Conservation (phyloP, 2,888 invertebrate species). For the Drosophila eohydei region DNA sequence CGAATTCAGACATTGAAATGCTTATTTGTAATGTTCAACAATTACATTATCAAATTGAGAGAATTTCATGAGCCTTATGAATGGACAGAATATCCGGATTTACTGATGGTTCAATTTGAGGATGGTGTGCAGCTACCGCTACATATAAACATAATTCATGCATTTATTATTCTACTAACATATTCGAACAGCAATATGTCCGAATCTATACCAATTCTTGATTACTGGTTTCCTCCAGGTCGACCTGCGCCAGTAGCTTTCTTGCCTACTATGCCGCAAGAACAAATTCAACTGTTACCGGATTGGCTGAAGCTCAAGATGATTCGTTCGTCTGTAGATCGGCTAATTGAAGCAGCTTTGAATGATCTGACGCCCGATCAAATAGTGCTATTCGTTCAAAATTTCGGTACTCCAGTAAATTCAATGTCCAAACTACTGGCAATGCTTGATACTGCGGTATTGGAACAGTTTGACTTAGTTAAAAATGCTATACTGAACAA, state of each 20-base stretch:
- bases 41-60: conserved; percentile 89
- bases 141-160: conserved; percentile 88
- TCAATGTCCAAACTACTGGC: conserved; percentile 93
- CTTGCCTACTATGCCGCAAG: conserved; percentile 90
- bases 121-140: conserved; percentile 84
- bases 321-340: conserved; percentile 93
- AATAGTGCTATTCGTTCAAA: conserved; percentile 96
- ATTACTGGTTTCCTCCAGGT: conserved; percentile 93
- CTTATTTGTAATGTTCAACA: conserved; percentile 90
- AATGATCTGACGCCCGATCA: conserved; percentile 94
- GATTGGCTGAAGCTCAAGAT: conserved; percentile 97
- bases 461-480: conserved; percentile 89
- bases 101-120: conserved; percentile 84
- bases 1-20: conserved; percentile 89
- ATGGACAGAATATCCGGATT: conserved; percentile 84
- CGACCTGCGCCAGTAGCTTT: conserved; percentile 91
- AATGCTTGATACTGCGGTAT: conserved; percentile 92
- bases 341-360: conserved; percentile 94
- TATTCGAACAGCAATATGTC: conserved; percentile 87
- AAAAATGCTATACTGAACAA: conserved; percentile 94
- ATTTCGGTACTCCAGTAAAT: conserved; percentile 96
- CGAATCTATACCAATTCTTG: conserved; percentile 87
- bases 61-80: conserved; percentile 84
- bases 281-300: conserved; percentile 94
- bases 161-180: conserved; percentile 92